These are phyloP conservation scores for Orchestes rusci DNA, from an alignment of 2,888 invertebrate species.

Conservation along the genomic window DNA sequence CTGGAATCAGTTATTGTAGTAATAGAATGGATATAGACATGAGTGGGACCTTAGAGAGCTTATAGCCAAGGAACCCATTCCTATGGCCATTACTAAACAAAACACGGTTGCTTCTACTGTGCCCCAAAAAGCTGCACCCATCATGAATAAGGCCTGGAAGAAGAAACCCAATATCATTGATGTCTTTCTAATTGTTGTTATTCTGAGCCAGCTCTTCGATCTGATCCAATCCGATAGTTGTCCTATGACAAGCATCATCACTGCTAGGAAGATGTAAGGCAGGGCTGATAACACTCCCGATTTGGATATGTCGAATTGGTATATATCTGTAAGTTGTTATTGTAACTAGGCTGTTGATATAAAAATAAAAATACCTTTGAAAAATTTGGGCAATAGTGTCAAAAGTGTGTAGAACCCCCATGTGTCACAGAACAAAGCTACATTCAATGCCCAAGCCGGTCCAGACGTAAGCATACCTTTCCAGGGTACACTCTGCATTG, in stretches of 20 bases:
- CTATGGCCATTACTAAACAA: slow-evolving; percentile 25
- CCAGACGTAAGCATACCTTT: slow-evolving; percentile 62
- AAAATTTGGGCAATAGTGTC: slow-evolving; percentile 77
- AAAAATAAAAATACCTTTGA: slow-evolving; percentile 54
- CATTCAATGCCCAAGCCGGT: slow-evolving; percentile 63
- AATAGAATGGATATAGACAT: too few species aligned
- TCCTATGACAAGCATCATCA: slow-evolving; percentile 70
- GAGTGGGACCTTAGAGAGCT: too few species aligned
- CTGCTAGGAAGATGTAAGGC: slow-evolving; percentile 82
- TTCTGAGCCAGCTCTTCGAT: slow-evolving; percentile 54
- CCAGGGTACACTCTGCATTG: slow-evolving; percentile 64
- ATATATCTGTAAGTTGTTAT: slow-evolving; percentile 4
- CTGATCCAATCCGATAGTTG: slow-evolving; percentile 77
- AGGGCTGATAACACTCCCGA: slow-evolving; percentile 61
- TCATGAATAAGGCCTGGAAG: slow-evolving; percentile 76
- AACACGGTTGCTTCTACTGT: slow-evolving; percentile 42
- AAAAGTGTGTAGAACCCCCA: slow-evolving; percentile 85
- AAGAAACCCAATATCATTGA: slow-evolving; percentile 69
- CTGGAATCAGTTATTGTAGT: too few species aligned
- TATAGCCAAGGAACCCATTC: slow-evolving; percentile 21
- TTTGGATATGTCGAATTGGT: slow-evolving; percentile 13
- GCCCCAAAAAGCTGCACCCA: slow-evolving; percentile 66
- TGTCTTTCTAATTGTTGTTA: slow-evolving; percentile 59
- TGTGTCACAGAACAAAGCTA: slow-evolving; percentile 67
- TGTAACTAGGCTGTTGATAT: not conserved